These are phyloP conservation scores for Shargacucullia verbasci DNA, from an alignment of 2,888 invertebrate genomes.

Conservation along the genomic window DNA sequence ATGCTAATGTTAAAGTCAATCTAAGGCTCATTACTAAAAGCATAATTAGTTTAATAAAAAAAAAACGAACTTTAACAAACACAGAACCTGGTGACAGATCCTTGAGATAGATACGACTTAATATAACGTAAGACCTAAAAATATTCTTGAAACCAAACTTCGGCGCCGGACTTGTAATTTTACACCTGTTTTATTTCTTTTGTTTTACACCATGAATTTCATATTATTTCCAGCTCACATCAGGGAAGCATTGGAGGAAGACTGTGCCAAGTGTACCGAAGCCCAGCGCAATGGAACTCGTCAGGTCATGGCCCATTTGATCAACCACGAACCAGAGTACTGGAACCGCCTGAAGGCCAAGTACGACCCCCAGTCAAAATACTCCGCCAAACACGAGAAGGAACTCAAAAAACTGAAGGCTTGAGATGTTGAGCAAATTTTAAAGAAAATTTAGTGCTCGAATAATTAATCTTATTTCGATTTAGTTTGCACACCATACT, in stretches of 20 bases:
- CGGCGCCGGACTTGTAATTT: no score
- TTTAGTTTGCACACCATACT: not conserved
- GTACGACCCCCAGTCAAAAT: constrained; percentile 72
- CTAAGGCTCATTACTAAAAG: no score
- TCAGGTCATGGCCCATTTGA: constrained; percentile 68
- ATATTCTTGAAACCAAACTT: no score
- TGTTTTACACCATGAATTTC: no score
- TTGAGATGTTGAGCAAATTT: constrained; percentile 4
- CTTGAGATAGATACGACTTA: no score
- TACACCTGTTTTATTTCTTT: not conserved
- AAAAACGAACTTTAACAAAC: no score
- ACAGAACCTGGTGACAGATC: no score
- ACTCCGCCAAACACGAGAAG: constrained; percentile 42
- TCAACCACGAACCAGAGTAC: constrained; percentile 65
- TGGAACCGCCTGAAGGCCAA: constrained; percentile 72
- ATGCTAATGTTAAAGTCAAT: no score
- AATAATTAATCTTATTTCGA: constrained; percentile 7
- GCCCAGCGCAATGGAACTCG: constrained; percentile 65
- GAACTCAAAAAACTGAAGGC: constrained; percentile 37
- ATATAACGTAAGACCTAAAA: no score
- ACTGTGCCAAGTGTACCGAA: constrained; percentile 71
- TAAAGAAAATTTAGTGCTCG: not conserved
- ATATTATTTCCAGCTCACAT: constrained; percentile 44
- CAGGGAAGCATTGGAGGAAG: constrained; percentile 67
- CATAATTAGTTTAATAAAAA: no score